Evolutionary conservation across 92 coral and sea anemone genomes (phyloP).

Genomic region (Nematostella vectensis): DNA sequence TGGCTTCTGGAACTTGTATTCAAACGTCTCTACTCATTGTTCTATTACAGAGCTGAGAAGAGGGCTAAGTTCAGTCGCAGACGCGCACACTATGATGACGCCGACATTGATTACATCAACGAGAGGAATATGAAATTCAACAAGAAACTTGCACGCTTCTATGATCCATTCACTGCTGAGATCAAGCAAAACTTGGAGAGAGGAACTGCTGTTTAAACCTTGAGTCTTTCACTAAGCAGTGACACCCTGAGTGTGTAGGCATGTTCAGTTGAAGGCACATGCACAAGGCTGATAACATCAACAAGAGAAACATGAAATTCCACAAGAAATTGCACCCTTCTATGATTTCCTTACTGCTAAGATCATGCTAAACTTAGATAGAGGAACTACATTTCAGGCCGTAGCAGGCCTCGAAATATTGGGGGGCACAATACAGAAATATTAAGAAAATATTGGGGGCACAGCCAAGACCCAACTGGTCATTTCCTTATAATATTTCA

Average conservation of each 20-base stretch:
- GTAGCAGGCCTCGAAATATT: no score
- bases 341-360: slow-evolving; percentile 95
- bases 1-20: no score
- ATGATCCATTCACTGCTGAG: slow-evolving; percentile 96
- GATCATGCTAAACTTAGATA: slow-evolving; percentile 92
- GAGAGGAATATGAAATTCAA: slow-evolving; percentile 99
- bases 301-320: slow-evolving; percentile 98
- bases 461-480: no score
- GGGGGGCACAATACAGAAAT: no score
- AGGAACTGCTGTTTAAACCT: slow-evolving; percentile 85
- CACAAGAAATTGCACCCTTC: slow-evolving; percentile 91
- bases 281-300: slow-evolving; percentile 96
- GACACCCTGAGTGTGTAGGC: no score
- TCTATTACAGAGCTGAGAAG: slow-evolving; percentile 83
- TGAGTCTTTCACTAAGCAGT: neutral
- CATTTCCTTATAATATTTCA: no score
- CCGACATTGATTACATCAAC: slow-evolving; percentile 94
- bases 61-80: slow-evolving; percentile 90
- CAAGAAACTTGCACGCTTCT: slow-evolving; percentile 91
- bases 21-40: no score
- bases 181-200: slow-evolving; percentile 96
- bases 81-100: slow-evolving; percentile 89
- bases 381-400: slow-evolving; percentile 95
- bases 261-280: no score
- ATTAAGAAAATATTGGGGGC: no score